Conservation (phyloP, 2,113 vertebrate genomes). For the Cyprinodon variegatus region DNA sequence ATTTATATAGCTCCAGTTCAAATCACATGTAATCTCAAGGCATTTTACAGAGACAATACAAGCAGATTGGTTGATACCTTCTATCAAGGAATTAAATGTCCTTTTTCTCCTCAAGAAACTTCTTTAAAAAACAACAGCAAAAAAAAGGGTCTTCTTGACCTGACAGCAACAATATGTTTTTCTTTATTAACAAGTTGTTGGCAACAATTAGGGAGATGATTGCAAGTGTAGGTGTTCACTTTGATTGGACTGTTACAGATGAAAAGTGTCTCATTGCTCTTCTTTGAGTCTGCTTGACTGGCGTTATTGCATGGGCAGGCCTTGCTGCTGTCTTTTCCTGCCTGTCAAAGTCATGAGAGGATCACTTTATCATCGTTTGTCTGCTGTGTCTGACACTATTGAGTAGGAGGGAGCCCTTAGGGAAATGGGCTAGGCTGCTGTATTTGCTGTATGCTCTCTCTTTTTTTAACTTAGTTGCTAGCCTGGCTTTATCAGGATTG, state of each 20-base stretch:
- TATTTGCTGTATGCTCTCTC: conserved; percentile 72
- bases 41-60: no score
- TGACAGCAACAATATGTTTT: conserved; percentile 59
- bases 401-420: conserved; percentile 81
- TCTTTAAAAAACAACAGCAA: neutral
- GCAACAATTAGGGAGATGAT: conserved; percentile 60
- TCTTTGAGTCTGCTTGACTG: conserved; percentile 75
- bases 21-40: no score
- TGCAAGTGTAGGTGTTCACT: conserved; percentile 56
- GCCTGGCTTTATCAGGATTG: conserved; percentile 63
- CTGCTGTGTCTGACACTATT: conserved; percentile 83
- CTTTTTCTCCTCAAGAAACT: neutral
- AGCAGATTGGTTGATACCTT: no score
- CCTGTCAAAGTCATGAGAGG: conserved; percentile 85
- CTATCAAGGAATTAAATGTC: neutral
- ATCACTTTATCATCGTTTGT: conserved; percentile 99
- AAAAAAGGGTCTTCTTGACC: neutral
- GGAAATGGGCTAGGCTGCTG: conserved; percentile 71
- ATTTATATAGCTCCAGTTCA: no score
- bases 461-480: conserved; percentile 63
- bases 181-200: conserved; percentile 56
- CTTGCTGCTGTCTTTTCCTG: conserved; percentile 84
- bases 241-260: conserved; percentile 62
- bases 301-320: conserved; percentile 89
- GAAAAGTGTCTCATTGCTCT: conserved; percentile 54